A percentile compares a stretch with the other conserved stretches of the same genome.
These are phyloP conservation scores for Gymnothorax javanicus DNA, from an alignment of 2,797 vertebrate genomes.

Conservation along the genomic window DNA sequence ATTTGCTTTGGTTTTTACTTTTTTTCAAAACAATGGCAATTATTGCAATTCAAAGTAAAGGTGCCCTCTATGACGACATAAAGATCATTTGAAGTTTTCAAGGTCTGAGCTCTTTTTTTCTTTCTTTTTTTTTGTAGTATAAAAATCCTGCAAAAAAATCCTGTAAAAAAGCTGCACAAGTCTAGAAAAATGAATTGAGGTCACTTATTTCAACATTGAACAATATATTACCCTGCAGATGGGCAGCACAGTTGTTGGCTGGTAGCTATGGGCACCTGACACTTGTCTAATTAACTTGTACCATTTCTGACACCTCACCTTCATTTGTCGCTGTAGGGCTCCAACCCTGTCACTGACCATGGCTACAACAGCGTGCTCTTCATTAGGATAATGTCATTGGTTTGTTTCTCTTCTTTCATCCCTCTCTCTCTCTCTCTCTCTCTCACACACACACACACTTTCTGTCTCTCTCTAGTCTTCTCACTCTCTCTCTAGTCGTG, in stretches of 20 bases:
- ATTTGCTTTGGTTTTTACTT: neutral
- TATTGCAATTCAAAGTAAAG: neutral
- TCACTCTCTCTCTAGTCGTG: neutral
- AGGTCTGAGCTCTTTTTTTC: constrained; percentile 36
- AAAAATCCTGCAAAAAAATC: constrained; percentile 57
- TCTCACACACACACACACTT: constrained; percentile 1
- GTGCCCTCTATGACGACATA: constrained; percentile 42
- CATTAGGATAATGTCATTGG: constrained; percentile 53
- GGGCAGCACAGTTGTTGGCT: constrained; percentile 66
- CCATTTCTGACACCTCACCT: constrained; percentile 62
- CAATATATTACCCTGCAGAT: constrained; percentile 75
- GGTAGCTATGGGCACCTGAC: constrained; percentile 72
- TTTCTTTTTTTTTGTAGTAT: constrained; percentile 17
- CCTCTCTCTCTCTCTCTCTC: constrained; percentile 4
- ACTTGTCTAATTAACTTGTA: constrained; percentile 82
- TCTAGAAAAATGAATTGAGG: constrained; percentile 83
- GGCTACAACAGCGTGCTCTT: constrained; percentile 43
- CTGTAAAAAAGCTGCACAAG: constrained; percentile 69
- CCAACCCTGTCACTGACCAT: constrained; percentile 52
- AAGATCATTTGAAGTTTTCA: constrained; percentile 31
- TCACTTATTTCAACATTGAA: constrained; percentile 71
- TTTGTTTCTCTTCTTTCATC: constrained; percentile 32
- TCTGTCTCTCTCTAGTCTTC: constrained; percentile 28
- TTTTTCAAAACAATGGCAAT: constrained; percentile 25
- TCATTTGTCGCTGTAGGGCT: constrained; percentile 49